These are phyloP conservation scores for Drosophila prosaltans DNA, from an alignment of 1,140 invertebrate species.

Conservation along the genomic window DNA sequence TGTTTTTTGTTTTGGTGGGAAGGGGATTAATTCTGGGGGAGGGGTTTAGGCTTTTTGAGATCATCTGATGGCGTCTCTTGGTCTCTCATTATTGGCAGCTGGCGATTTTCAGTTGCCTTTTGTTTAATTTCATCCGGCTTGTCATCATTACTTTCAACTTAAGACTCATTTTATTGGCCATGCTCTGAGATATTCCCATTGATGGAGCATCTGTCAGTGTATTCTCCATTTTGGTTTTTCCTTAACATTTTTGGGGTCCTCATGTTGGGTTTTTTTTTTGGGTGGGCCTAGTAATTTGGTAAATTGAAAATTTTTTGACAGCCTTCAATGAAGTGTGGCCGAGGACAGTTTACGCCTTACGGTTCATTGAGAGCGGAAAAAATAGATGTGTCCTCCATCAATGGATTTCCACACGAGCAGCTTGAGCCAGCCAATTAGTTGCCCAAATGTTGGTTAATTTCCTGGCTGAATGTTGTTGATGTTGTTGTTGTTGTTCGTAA, in stretches of 20 bases:
- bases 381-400: constrained; percentile 11
- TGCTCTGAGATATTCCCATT: constrained; percentile 35
- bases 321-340: constrained; percentile 77
- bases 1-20: constrained; percentile 21
- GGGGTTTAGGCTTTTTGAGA: constrained; percentile 8
- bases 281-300: constrained; percentile 63
- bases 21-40: constrained; percentile 27
- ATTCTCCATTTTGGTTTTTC: background rate
- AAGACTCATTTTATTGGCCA: constrained; percentile 66
- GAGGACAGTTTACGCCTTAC: constrained; percentile 66
- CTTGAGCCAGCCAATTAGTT: constrained; percentile 78
- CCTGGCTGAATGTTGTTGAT: constrained; percentile 54
- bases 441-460: constrained; percentile 81
- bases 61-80: constrained; percentile 32
- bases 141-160: constrained; percentile 77
- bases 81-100: constrained; percentile 67
- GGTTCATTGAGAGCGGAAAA: constrained; percentile 59
- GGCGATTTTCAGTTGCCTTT: constrained; percentile 58
- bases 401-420: constrained; percentile 77
- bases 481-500: constrained; percentile 41
- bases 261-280: constrained; percentile 22
- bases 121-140: constrained; percentile 51
- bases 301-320: constrained; percentile 79
- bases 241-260: background rate
- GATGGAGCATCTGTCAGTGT: background rate